Evolutionary conservation across 2,797 vertebrate species (phyloP).

Genomic region (Carduelis carduelis): DNA sequence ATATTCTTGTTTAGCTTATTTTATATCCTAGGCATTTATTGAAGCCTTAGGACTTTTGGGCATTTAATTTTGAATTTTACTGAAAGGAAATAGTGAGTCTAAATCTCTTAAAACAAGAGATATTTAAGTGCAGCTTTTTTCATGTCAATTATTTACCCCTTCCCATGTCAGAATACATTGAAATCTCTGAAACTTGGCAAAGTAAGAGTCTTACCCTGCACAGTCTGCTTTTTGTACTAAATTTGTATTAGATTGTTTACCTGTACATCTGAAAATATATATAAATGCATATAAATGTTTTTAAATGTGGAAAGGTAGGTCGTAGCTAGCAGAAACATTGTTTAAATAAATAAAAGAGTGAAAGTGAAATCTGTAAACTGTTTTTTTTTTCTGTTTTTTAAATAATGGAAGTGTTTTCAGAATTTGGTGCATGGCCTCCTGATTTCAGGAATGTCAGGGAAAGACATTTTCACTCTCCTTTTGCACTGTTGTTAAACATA

Average conservation of each 20-base stretch:
- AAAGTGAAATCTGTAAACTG: background rate
- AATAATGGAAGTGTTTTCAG: background rate
- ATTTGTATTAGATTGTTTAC: background rate
- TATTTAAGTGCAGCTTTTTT: background rate
- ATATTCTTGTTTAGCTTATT: background rate
- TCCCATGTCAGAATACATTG: background rate
- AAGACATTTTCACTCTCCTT: background rate
- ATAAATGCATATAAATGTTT: background rate
- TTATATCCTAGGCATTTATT: background rate
- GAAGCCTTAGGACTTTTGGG: background rate
- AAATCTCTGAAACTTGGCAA: background rate
- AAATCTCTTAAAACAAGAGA: background rate
- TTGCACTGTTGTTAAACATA: background rate
- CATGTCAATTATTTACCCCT: background rate
- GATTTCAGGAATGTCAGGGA: background rate
- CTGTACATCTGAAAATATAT: background rate
- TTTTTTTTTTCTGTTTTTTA: background rate
- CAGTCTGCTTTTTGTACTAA: background rate
- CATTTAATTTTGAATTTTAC: background rate
- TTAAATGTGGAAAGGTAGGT: background rate
- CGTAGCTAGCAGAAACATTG: background rate
- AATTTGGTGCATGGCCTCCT: background rate
- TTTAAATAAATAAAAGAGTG: background rate
- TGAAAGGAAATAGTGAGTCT: background rate
- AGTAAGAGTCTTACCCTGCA: background rate